Evolutionary conservation across 2,113 vertebrate genomes (phyloP).

Genomic region (pig (Sus scrofa)): DNA sequence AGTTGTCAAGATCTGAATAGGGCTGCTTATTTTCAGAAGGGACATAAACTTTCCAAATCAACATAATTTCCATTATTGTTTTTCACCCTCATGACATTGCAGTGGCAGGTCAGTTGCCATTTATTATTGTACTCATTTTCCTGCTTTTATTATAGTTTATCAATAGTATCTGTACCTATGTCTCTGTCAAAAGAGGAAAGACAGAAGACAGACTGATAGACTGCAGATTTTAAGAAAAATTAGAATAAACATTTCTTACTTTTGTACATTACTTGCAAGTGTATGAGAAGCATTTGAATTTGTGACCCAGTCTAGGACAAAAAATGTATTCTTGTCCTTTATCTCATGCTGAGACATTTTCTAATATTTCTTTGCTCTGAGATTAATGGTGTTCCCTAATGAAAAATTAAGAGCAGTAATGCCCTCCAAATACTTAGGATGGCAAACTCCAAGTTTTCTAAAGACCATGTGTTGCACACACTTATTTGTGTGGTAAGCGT

Average conservation of each 20-base stretch:
- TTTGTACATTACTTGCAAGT: background rate
- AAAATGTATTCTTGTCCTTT: background rate
- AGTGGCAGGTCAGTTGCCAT: background rate
- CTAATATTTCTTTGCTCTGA: slow-evolving; percentile 14
- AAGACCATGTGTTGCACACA: background rate
- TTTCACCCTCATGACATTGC: background rate
- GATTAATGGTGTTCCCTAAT: background rate
- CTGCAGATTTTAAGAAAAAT: background rate
- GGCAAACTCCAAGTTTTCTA: background rate
- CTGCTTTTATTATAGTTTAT: background rate
- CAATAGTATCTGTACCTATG: background rate
- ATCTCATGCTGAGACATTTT: background rate
- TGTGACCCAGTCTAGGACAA: background rate
- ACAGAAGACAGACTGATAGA: background rate
- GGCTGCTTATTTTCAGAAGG: background rate
- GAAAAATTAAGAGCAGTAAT: background rate
- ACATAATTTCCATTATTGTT: background rate
- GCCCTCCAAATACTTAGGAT: background rate
- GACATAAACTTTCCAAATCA: background rate
- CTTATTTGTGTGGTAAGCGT: background rate
- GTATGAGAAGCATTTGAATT: background rate
- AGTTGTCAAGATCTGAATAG: background rate
- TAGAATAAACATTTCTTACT: background rate
- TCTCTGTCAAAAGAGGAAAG: background rate
- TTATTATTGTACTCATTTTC: background rate